phyloP scores from a whole-genome alignment of 1,140 invertebrate species.

The Macrocentrus cingulum region DNA sequence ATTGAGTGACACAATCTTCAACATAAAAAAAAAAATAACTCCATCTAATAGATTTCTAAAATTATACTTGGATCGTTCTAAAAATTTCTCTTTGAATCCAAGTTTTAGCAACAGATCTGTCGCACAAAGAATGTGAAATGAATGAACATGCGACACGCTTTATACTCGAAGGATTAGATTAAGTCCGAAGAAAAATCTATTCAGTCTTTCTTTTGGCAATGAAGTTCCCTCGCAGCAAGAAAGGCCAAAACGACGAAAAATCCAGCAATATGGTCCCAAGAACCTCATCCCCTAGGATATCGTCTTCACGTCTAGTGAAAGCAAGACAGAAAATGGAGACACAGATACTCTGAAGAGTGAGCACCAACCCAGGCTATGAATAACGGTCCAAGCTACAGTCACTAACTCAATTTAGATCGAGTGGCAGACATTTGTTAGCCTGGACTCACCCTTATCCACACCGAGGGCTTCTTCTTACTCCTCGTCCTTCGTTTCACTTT shows the following conservation, averaged over 20 bases:
- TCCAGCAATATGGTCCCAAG: slow-evolving; percentile 47
- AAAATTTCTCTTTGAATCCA: too few species aligned
- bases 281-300: too few species aligned
- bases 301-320: too few species aligned
- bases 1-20: not conserved
- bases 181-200: slow-evolving; percentile 59
- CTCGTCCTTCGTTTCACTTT: slow-evolving; percentile 30
- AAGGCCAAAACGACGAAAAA: slow-evolving; percentile 28
- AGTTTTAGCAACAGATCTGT: not conserved
- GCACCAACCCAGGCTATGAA: not conserved
- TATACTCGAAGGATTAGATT: slow-evolving; percentile 55
- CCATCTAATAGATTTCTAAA: too few species aligned
- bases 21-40: too few species aligned
- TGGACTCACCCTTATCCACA: slow-evolving; percentile 24
- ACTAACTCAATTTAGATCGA: slow-evolving; percentile 60
- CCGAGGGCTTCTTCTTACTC: slow-evolving; percentile 21
- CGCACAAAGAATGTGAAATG: slow-evolving; percentile 7
- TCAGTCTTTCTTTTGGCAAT: slow-evolving; percentile 23
- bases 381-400: slow-evolving; percentile 1
- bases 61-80: too few species aligned
- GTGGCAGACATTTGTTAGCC: slow-evolving; percentile 52
- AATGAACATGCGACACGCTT: slow-evolving; percentile 31
- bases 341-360: not conserved
- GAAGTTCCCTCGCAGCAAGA: not conserved
- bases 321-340: not conserved